Evolutionary conservation across 2,888 invertebrate species (phyloP).

Genomic region (Galeruca laticollis): DNA sequence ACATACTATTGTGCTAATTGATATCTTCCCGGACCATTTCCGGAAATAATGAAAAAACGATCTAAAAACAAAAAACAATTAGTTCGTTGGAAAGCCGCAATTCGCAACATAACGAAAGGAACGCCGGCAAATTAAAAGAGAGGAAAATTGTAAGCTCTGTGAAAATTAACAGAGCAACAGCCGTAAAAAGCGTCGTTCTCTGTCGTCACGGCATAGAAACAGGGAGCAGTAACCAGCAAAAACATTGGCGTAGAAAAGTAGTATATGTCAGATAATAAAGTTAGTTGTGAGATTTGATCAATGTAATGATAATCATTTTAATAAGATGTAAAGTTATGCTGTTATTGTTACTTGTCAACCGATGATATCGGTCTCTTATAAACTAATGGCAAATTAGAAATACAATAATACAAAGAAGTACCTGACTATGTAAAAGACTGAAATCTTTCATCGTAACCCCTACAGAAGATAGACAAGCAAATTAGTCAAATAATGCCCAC

Average conservation of each 20-base stretch:
- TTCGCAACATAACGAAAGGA: conserved; percentile 20
- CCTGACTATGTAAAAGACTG: too few relatives aligned
- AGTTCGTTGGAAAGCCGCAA: conserved; percentile 18
- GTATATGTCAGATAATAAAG: too few relatives aligned
- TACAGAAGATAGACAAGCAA: too few relatives aligned
- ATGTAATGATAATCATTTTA: too few relatives aligned
- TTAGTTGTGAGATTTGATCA: too few relatives aligned
- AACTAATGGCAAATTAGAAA: too few relatives aligned
- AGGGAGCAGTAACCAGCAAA: conserved; percentile 12
- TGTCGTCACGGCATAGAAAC: conserved; percentile 7
- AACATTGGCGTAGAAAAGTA: conserved; percentile 1
- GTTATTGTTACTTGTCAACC: too few relatives aligned
- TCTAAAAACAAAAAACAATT: background rate
- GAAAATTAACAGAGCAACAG: conserved; percentile 45
- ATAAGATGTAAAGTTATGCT: too few relatives aligned
- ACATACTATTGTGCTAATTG: conserved; percentile 7
- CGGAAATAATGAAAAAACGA: conserved; percentile 10
- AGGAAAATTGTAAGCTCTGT: conserved; percentile 40
- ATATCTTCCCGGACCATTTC: background rate
- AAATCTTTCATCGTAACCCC: too few relatives aligned
- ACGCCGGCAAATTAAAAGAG: conserved; percentile 33
- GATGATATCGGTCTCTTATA: too few relatives aligned
- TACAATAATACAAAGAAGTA: too few relatives aligned
- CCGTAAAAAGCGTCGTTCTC: conserved; percentile 45
- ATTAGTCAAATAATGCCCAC: too few relatives aligned